Percentiles rank a stretch among this genome's conserved stretches.
These are phyloP conservation scores for Nymphalis urticae DNA, from an alignment of 2,888 invertebrate species.

Conservation along the genomic window DNA sequence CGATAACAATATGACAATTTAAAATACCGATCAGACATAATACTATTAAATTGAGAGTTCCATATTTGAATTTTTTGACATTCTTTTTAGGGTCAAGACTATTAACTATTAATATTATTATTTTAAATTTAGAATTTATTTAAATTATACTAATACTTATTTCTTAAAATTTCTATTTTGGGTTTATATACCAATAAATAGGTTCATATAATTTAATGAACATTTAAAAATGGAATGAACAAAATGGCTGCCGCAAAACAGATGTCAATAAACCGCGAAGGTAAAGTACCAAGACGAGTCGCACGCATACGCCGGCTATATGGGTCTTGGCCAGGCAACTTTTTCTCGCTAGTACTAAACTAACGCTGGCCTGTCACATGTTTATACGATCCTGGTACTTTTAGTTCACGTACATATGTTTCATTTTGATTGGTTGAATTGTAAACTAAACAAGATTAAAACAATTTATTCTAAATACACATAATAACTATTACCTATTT, in stretches of 20 bases:
- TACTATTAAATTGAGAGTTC: too few relatives aligned
- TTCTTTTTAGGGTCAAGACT: too few relatives aligned
- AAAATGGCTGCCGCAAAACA: constrained; percentile 42
- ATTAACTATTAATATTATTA: too few relatives aligned
- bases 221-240: constrained; percentile 23
- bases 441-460: constrained; percentile 8
- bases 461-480: not conserved
- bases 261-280: constrained; percentile 48
- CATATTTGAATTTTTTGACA: too few relatives aligned
- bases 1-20: too few relatives aligned
- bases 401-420: constrained; percentile 30
- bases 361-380: constrained; percentile 64
- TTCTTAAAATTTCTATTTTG: too few relatives aligned
- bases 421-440: constrained; percentile 20
- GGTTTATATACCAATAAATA: too few relatives aligned
- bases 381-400: constrained; percentile 60
- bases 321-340: constrained; percentile 82
- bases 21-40: too few relatives aligned
- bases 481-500: too few relatives aligned
- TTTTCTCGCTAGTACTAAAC: constrained; percentile 75
- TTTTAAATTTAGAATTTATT: too few relatives aligned
- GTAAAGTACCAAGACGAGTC: constrained; percentile 67
- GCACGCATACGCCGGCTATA: constrained; percentile 64
- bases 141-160: too few relatives aligned
- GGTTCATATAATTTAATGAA: constrained; percentile 12